These are phyloP conservation scores for Clunio marinus DNA, from an alignment of 2,888 invertebrate genomes.

Conservation along the genomic window DNA sequence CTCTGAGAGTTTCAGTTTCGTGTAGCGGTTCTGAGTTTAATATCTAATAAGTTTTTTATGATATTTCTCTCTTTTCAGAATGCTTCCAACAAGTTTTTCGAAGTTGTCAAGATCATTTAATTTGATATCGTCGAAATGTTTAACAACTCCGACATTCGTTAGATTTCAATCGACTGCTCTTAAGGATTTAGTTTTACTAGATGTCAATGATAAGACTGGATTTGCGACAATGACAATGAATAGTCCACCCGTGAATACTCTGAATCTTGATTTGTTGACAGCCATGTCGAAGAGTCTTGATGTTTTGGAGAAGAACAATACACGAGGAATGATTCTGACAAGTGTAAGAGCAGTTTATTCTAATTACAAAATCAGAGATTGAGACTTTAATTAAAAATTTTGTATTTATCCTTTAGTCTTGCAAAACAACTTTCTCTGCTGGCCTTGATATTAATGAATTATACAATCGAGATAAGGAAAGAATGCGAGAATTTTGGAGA, in stretches of 20 bases:
- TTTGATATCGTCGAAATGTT: background rate
- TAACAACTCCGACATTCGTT: background rate
- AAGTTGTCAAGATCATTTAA: background rate
- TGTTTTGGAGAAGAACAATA: conserved; percentile 60
- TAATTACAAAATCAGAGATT: no score
- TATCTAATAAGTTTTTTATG: no score
- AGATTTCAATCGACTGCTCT: background rate
- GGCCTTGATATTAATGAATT: conserved; percentile 84
- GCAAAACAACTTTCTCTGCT: conserved; percentile 71
- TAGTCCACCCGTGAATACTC: conserved; percentile 70
- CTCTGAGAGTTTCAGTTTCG: no score
- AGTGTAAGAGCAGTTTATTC: conserved; percentile 55
- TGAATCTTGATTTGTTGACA: conserved; percentile 63
- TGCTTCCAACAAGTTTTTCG: background rate
- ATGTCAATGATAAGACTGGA: conserved; percentile 58
- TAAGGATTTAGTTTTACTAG: conserved; percentile 30
- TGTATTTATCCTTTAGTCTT: conserved; percentile 53
- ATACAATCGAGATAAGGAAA: conserved; percentile 71
- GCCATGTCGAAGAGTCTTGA: conserved; percentile 59
- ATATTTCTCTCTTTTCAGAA: background rate
- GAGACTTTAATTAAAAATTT: conserved; percentile 25
- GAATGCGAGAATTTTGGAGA: conserved; percentile 68
- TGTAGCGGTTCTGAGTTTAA: no score
- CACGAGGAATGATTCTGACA: conserved; percentile 66
- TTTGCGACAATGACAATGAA: conserved; percentile 65